A percentile compares a stretch with the other conserved stretches of the same genome.
These are phyloP conservation scores for Coremacera marginata DNA, from an alignment of 2,888 invertebrate species.

Conservation along the genomic window DNA sequence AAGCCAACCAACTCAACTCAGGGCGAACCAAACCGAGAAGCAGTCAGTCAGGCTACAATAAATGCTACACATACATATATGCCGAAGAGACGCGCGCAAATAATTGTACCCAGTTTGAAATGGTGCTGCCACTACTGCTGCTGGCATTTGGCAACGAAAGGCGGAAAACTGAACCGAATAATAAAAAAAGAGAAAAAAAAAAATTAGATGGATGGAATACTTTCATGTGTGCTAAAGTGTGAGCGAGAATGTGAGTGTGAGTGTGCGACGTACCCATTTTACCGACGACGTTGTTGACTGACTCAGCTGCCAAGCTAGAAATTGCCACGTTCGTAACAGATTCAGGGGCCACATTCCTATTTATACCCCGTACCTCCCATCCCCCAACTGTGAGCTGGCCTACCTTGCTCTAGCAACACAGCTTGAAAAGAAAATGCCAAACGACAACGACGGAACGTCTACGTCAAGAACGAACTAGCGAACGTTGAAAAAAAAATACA, in stretches of 20 bases:
- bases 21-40: not conserved
- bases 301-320: conserved; percentile 37
- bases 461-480: conserved; percentile 1
- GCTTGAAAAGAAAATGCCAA: conserved; percentile 30
- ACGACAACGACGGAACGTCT: conserved; percentile 34
- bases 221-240: not conserved
- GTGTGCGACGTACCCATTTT: conserved; percentile 1
- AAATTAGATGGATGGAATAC: not conserved
- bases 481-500: not conserved
- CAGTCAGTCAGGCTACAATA: not conserved
- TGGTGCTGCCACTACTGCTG: not conserved
- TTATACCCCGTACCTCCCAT: too few relatives aligned
- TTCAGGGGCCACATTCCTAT: not conserved
- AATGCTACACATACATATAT: not conserved
- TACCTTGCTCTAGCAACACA: not conserved
- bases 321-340: conserved; percentile 34
- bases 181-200: conserved; percentile 8
- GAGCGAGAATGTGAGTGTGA: not conserved
- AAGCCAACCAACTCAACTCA: not conserved
- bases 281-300: conserved; percentile 14
- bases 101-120: conserved; percentile 18
- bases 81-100: conserved; percentile 4
- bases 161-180: conserved; percentile 1
- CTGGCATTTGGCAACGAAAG: conserved; percentile 31
- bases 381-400: not conserved